Evolutionary conservation across 2,888 invertebrate species (phyloP), one percentile per base, ranked within the genome.

Genomic region (Zygothrica quintamaculata): DNA sequence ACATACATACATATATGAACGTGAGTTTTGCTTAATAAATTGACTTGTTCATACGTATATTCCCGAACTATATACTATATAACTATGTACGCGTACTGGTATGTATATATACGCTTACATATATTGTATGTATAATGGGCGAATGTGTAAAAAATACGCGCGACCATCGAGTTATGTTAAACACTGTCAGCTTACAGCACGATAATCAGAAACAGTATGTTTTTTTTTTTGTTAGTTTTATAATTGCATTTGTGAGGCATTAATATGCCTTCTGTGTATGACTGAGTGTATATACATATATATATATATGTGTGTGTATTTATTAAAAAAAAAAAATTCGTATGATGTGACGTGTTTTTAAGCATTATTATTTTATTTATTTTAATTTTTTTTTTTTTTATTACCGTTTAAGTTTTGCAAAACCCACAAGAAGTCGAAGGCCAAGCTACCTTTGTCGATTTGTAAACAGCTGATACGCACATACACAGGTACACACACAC

Each of bases 101-200:
- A 60, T 7, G 3, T 26, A 29, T 22, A 26, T 22, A 31, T 3
- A 31, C 15, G 29, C 6, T 11, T 42, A 13, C 22, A 26, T 3
- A 3, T 12, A 4, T n/a, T n/a, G n/a, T n/a, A n/a, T n/a, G n/a
- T n/a, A n/a, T 22, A 12, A 12, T 25, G 22, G 3, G 9, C 18
- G 12, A 15, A 25, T 46, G 40, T 50, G 25, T 13, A 26, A 29
- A 40, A 48, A 29, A 48, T 31, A 64, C 59, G 75, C 65, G 75
- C 71, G 65, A 65, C 72, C 72, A 56, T 59, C 72, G 65, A 65
- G 16, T 56, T 75, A 70, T 71, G 71, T 56, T 64, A 72, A 75
- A 65, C 59, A 52, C 43, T 56, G 25, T 50, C 43, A 29, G 36
- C 46, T 51, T 42, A 69, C 15, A 57, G 8, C 36, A 56, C 42